Percentiles rank a stretch among this genome's conserved stretches.
Evolutionary conservation across 2,113 vertebrate genomes (phyloP).

Genomic region (Lepisosteus osseus): DNA sequence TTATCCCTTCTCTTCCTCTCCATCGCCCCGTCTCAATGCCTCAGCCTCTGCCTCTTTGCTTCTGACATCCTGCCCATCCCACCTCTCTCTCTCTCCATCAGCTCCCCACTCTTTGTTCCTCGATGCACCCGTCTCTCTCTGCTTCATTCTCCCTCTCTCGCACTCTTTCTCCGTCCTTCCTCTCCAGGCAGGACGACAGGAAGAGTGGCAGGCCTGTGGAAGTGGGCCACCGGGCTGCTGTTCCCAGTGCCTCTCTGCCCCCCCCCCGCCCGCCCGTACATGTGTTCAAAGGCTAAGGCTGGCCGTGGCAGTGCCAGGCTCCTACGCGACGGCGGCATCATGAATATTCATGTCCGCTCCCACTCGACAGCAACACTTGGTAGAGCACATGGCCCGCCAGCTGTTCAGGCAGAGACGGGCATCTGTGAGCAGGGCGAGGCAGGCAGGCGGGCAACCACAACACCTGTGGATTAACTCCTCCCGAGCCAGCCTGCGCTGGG

Average conservation of each 20-base stretch:
- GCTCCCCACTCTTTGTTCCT: constrained; percentile 3
- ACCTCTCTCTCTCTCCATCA: not conserved
- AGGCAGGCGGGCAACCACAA: constrained; percentile 31
- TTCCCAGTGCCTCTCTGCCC: not conserved
- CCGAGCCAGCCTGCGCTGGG: no score
- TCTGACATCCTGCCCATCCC: not conserved
- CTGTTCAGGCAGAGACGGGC: constrained; percentile 72
- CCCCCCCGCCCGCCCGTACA: not conserved
- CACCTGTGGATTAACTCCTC: no score
- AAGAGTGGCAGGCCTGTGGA: not conserved
- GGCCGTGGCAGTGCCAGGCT: constrained; percentile 53
- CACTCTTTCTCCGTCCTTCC: not conserved
- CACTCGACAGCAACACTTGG: constrained; percentile 72
- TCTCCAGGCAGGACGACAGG: not conserved
- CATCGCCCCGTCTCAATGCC: not conserved
- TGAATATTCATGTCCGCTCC: constrained; percentile 70
- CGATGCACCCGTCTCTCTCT: not conserved
- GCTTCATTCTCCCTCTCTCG: constrained; percentile 2
- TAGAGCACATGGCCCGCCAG: constrained; percentile 75
- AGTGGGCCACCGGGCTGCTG: no score
- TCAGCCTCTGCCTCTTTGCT: no score
- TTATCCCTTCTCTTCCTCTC: constrained; percentile 11
- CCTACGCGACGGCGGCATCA: constrained; percentile 58
- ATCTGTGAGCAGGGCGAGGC: constrained; percentile 65
- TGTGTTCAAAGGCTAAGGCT: constrained; percentile 48